phyloP scores from a whole-genome alignment of 2,797 vertebrate genomes.

The Coluber constrictor region DNA sequence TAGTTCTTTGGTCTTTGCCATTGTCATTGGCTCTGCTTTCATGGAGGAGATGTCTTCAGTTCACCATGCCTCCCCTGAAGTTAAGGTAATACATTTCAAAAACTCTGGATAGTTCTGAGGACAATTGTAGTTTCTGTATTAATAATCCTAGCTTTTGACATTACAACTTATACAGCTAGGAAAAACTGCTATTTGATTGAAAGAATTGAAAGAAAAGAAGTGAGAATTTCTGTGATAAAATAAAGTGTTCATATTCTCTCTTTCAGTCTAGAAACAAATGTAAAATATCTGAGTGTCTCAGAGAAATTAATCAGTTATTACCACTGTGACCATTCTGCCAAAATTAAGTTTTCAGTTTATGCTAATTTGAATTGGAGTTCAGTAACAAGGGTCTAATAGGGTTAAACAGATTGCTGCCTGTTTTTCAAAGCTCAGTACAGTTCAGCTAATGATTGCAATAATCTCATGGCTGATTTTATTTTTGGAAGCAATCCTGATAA shows the following conservation, averaged over 20 bases:
- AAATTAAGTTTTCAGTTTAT: not conserved
- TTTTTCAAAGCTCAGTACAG: not conserved
- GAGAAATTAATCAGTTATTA: not conserved
- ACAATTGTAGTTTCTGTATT: not conserved
- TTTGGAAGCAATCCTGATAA: not conserved
- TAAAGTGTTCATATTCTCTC: not conserved
- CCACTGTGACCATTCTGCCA: not conserved
- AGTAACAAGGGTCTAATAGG: not conserved
- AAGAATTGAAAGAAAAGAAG: not conserved
- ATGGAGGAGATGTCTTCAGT: not conserved
- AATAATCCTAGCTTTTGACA: not conserved
- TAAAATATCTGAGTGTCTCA: not conserved
- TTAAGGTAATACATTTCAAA: not conserved
- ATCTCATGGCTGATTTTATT: not conserved
- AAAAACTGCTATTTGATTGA: not conserved
- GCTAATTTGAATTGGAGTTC: not conserved
- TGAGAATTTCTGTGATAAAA: not conserved
- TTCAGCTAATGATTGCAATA: not conserved
- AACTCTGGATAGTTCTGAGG: not conserved
- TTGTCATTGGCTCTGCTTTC: not conserved
- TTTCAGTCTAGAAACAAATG: not conserved
- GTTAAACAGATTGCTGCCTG: not conserved
- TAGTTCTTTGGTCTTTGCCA: not conserved
- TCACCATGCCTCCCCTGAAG: not conserved
- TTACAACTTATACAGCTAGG: not conserved